Base-by-base conservation (phyloP, 2,797 vertebrate genomes). In the Leuciscus waleckii region DNA sequence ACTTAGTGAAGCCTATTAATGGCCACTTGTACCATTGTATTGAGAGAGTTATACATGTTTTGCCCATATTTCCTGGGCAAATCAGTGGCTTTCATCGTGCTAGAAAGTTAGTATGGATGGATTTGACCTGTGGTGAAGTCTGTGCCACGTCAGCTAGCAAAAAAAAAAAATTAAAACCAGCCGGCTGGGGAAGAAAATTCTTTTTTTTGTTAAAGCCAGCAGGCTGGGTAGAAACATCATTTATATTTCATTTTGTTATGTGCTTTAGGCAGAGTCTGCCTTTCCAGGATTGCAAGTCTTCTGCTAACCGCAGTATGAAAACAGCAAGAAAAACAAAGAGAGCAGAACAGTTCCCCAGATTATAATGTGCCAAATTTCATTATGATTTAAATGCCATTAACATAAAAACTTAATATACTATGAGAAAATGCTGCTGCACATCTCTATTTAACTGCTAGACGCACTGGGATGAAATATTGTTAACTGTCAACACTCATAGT, bases 241-340 rank as follows among this genome's bases (percentile, higher is more conserved):
- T 79, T 81, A 88, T 90, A 88, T 90, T 90, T 89, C 67, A 88
- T 89, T 84, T 79, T 56, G 39, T 87, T 83, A 89, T 85, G 82
- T 43, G 71, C 86, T 86, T 61, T 68, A 74, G 89, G 86, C 85
- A 78, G 65, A 87, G 46, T 67, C 49, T 68, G 51, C 51, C 29
- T 74, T 76, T 84, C 77, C 46, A 74, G 37, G 69, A 39, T 23
- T 26, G 68, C 39, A 65, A 37, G 54, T 29, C 13, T 67, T 81
- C 67, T 69, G 41, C 49, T 81, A 80, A 49, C 54, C n/a, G 19
- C 43, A 80, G 41, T 29, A 51, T 80, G 56, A 85, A 74, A 67
- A 32, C 21, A 65, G 43, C 69, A 49, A 2, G 1, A 49, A 80
- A 70, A 56, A 74, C 41, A 79, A 85, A 39, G 19, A 37, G 1